A percentile compares a stretch with the other conserved stretches of the same genome.
Conservation (phyloP, 2,113 vertebrate species). For the Taurulus bubalis region DNA sequence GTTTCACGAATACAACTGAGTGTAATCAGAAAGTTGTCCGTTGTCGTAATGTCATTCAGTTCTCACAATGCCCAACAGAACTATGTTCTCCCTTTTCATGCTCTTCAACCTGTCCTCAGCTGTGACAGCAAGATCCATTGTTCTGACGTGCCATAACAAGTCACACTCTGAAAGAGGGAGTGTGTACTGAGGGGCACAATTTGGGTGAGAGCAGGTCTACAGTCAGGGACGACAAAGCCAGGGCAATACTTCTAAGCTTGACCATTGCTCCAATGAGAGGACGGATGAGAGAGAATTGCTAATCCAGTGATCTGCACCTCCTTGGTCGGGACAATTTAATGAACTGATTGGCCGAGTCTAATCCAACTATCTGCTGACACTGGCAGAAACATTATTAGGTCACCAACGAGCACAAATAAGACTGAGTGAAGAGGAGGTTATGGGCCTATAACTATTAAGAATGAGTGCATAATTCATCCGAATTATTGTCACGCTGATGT, state of each 20-base stretch:
- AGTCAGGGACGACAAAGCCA: slow-evolving; percentile 15
- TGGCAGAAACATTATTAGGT: slow-evolving; percentile 60
- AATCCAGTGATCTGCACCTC: slow-evolving; percentile 72
- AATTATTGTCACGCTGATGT: background rate
- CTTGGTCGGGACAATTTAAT: slow-evolving; percentile 50
- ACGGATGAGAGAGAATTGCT: slow-evolving; percentile 41
- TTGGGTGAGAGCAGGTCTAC: slow-evolving; percentile 4
- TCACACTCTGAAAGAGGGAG: slow-evolving; percentile 11
- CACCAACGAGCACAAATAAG: slow-evolving; percentile 45
- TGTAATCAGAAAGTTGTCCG: background rate
- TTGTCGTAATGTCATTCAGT: slow-evolving; percentile 1
- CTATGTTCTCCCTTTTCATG: slow-evolving; percentile 1
- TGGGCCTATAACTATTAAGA: background rate
- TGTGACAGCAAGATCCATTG: slow-evolving; percentile 10
- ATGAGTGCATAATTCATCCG: background rate
- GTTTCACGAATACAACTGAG: slow-evolving; percentile 4
- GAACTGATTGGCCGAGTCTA: slow-evolving; percentile 66
- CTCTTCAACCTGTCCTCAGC: slow-evolving; percentile 33
- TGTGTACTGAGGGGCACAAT: background rate
- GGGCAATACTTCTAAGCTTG: slow-evolving; percentile 18
- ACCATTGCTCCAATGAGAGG: slow-evolving; percentile 24
- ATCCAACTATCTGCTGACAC: slow-evolving; percentile 79
- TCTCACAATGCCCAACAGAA: background rate
- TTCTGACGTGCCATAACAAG: slow-evolving; percentile 1
- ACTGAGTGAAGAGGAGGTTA: slow-evolving; percentile 6